A percentile compares a stretch with the other conserved stretches of the same genome.
Evolutionary conservation across 2,797 vertebrate genomes (phyloP).

Genomic region (Pipistrellus pipistrellus): DNA sequence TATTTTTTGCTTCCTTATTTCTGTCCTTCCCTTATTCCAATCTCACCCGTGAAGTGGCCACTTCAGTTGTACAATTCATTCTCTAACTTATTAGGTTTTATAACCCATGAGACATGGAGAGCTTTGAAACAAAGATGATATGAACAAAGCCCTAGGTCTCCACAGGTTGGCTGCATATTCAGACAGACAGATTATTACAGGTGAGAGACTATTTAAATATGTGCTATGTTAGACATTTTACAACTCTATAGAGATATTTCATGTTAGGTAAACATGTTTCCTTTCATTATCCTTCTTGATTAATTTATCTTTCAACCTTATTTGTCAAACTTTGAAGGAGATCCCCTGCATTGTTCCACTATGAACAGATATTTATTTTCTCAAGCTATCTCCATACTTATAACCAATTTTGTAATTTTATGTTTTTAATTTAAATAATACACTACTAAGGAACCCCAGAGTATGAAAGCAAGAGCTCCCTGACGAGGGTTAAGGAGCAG

Average conservation of each 20-base stretch:
- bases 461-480: not conserved
- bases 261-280: not conserved
- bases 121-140: not conserved
- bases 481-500: not conserved
- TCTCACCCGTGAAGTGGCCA: not conserved
- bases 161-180: not conserved
- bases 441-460: not conserved
- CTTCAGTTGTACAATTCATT: not conserved
- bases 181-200: not conserved
- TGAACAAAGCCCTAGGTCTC: not conserved
- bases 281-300: not conserved
- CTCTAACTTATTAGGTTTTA: not conserved
- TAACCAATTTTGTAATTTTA: not conserved
- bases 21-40: not conserved
- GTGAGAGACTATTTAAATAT: not conserved
- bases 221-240: not conserved
- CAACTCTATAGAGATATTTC: not conserved
- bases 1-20: not conserved
- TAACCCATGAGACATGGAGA: not conserved
- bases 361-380: not conserved
- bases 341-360: not conserved
- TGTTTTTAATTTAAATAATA: not conserved
- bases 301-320: constrained; percentile 25
- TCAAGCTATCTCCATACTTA: not conserved
- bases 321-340: not conserved